Evolutionary conservation across 2,797 vertebrate genomes (phyloP).

Genomic region (Florisuga fusca): DNA sequence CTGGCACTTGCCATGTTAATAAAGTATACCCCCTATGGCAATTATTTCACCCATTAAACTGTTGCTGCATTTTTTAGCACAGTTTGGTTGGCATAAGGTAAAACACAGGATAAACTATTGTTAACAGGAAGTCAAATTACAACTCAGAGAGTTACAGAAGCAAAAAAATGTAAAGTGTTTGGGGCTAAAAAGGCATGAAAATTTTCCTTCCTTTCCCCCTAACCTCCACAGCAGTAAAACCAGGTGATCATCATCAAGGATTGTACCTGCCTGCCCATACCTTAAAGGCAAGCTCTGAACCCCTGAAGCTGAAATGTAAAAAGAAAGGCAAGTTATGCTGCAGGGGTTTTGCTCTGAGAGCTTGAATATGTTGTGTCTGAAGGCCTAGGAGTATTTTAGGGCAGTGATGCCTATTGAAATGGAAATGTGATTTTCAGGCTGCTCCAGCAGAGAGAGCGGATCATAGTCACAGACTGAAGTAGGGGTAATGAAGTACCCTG

Average conservation of each 20-base stretch:
- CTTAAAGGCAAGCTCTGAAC: not conserved
- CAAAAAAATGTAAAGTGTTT: not conserved
- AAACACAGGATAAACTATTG: not conserved
- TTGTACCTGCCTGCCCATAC: not conserved
- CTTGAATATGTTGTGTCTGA: not conserved
- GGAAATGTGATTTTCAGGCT: constrained; percentile 26
- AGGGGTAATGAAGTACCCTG: not conserved
- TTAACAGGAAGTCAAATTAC: not conserved
- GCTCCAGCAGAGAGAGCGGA: not conserved
- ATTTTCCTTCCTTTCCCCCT: not conserved
- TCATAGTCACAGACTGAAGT: not conserved
- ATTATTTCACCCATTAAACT: constrained; percentile 17
- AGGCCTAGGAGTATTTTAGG: not conserved
- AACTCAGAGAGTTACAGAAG: not conserved
- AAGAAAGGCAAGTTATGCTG: not conserved
- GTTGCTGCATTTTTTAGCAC: not conserved
- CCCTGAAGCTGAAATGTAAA: not conserved
- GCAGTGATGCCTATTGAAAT: constrained; percentile 9
- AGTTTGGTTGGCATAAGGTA: not conserved
- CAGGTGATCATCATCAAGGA: not conserved
- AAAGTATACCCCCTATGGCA: not conserved
- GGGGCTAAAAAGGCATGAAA: not conserved
- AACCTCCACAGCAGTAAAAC: not conserved
- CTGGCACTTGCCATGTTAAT: not conserved
- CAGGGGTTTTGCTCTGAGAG: not conserved